Conservation (phyloP, 2,888 invertebrate genomes). For the Macrosoma leucophasiata region DNA sequence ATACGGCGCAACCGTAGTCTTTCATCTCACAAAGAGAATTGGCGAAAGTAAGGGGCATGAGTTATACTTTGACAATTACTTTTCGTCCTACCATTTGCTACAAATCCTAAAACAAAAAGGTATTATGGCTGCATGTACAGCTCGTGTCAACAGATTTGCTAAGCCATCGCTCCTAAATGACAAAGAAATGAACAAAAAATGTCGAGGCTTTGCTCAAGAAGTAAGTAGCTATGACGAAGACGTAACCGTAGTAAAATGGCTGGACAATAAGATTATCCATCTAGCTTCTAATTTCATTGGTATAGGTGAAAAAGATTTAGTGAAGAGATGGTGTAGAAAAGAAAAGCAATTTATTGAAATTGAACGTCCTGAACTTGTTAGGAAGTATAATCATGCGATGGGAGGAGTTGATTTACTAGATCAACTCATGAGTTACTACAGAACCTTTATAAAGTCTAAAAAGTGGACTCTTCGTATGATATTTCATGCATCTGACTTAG, state of each 20-base stretch:
- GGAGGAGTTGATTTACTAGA: slow-evolving; percentile 35
- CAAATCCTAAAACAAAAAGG: slow-evolving; percentile 27
- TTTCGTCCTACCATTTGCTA: slow-evolving; percentile 28
- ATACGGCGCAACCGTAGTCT: slow-evolving; percentile 26
- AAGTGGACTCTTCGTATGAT: slow-evolving; percentile 36
- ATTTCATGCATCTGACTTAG: slow-evolving; percentile 29
- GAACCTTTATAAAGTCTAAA: slow-evolving; percentile 33
- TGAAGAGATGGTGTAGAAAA: slow-evolving; percentile 27
- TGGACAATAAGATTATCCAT: slow-evolving; percentile 28
- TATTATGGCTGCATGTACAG: slow-evolving; percentile 28
- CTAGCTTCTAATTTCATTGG: slow-evolving; percentile 30
- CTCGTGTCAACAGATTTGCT: slow-evolving; percentile 26
- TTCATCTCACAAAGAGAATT: slow-evolving; percentile 28
- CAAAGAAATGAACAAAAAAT: slow-evolving; percentile 24
- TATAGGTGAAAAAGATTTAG: slow-evolving; percentile 25
- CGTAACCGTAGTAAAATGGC: slow-evolving; percentile 29
- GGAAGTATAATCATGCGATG: slow-evolving; percentile 34
- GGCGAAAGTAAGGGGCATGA: slow-evolving; percentile 25
- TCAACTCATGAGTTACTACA: slow-evolving; percentile 34
- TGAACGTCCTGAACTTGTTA: slow-evolving; percentile 30
- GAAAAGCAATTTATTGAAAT: slow-evolving; percentile 26
- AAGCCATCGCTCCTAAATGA: slow-evolving; percentile 25
- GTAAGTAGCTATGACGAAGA: slow-evolving; percentile 24
- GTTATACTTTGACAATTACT: slow-evolving; percentile 30
- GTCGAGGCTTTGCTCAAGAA: slow-evolving; percentile 27